Conservation (phyloP, 1,140 invertebrate genomes). For the Ganaspis sp. region DNA sequence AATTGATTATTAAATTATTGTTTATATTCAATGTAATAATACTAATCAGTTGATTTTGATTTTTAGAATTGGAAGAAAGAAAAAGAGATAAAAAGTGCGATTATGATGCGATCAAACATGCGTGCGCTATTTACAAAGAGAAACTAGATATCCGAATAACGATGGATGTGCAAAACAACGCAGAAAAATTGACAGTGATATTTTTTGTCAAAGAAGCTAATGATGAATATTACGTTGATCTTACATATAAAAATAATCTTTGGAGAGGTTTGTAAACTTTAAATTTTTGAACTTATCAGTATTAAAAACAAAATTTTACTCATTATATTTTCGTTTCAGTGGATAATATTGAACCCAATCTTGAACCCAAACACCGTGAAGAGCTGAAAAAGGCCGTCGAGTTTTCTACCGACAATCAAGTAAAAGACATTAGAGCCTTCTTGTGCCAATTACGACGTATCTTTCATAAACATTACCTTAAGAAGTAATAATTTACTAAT, state of each 20-base stretch:
- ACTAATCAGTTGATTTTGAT: background rate
- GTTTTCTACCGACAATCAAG: conserved; percentile 47
- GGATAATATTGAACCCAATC: conserved; percentile 57
- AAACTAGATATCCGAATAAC: conserved; percentile 63
- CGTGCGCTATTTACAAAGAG: conserved; percentile 60
- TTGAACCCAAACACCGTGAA: conserved; percentile 53
- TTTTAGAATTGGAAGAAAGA: conserved; percentile 49
- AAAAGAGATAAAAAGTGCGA: conserved; percentile 47
- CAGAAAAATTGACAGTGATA: conserved; percentile 55
- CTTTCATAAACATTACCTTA: conserved; percentile 58
- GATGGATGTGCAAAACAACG: conserved; percentile 43
- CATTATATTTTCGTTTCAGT: conserved; percentile 59
- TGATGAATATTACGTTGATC: conserved; percentile 61
- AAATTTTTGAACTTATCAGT: conserved; percentile 18
- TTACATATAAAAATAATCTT: conserved; percentile 44
- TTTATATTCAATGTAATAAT: conserved; percentile 28
- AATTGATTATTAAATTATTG: conserved; percentile 15
- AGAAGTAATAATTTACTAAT: conserved; percentile 1
- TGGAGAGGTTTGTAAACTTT: conserved; percentile 63
- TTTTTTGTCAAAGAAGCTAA: conserved; percentile 61
- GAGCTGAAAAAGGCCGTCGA: conserved; percentile 49
- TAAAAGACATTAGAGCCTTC: conserved; percentile 54
- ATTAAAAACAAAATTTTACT: too few relatives aligned
- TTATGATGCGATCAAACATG: conserved; percentile 64
- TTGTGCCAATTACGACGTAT: conserved; percentile 59